These are phyloP conservation scores for Furnarius figulus DNA, from an alignment of 2,113 vertebrate genomes.

Conservation along the genomic window DNA sequence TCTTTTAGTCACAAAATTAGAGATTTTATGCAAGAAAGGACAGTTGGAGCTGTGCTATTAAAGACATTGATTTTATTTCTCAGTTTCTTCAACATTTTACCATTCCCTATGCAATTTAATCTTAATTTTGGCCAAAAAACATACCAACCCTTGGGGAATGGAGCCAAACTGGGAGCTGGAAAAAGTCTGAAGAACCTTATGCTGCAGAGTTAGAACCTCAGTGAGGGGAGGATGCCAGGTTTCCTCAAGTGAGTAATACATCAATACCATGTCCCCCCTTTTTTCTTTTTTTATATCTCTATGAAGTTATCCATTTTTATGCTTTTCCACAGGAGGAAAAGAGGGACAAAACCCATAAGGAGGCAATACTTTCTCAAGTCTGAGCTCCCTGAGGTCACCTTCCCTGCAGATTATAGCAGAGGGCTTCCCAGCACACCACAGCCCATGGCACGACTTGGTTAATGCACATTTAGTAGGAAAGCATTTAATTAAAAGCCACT, in stretches of 20 bases:
- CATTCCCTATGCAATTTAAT: neutral
- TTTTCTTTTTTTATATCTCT: neutral
- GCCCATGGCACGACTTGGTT: neutral
- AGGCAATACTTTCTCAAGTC: neutral
- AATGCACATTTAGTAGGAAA: neutral
- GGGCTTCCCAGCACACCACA: neutral
- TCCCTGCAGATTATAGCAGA: fast-evolving
- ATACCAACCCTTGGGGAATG: neutral
- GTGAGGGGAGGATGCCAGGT: neutral
- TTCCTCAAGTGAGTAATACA: neutral
- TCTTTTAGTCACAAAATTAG: neutral
- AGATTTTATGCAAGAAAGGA: neutral
- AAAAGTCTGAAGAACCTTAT: neutral
- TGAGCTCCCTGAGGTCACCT: neutral
- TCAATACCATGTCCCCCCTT: neutral
- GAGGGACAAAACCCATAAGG: neutral
- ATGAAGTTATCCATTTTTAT: neutral
- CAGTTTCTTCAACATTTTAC: neutral
- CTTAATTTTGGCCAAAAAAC: neutral
- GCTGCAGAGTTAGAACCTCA: neutral
- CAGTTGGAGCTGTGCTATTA: neutral
- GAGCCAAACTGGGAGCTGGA: neutral
- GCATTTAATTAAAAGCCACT: neutral
- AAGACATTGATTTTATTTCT: neutral
- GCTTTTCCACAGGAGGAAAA: neutral